These are phyloP conservation scores for Polyergus mexicanus DNA, from an alignment of 1,140 invertebrate species.

Conservation along the genomic window DNA sequence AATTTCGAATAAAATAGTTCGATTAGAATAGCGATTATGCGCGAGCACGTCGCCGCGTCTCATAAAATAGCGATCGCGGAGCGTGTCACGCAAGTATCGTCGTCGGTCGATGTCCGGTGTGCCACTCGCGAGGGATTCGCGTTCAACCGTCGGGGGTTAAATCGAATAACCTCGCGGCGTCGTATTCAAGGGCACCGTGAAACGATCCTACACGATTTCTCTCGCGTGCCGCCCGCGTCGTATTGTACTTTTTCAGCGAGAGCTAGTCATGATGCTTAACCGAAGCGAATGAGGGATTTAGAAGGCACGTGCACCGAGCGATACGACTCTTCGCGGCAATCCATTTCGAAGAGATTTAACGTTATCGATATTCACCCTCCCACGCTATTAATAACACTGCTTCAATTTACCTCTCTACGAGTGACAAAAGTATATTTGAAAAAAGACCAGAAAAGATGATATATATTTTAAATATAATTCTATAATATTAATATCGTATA, in stretches of 20 bases:
- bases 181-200: constrained; percentile 65
- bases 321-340: constrained; percentile 21
- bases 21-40: neutral
- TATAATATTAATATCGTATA: neutral
- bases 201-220: constrained; percentile 63
- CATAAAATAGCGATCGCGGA: constrained; percentile 15
- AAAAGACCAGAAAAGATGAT: neutral
- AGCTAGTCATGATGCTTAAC: constrained; percentile 55
- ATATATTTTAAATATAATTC: neutral
- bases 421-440: neutral
- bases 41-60: neutral
- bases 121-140: constrained; percentile 54
- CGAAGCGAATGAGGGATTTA: constrained; percentile 60
- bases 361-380: constrained; percentile 42
- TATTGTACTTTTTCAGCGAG: constrained; percentile 54
- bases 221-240: constrained; percentile 36
- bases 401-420: constrained; percentile 25
- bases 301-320: constrained; percentile 39
- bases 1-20: neutral
- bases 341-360: constrained; percentile 46
- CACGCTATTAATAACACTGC: constrained; percentile 17
- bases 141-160: constrained; percentile 65
- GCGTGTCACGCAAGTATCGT: constrained; percentile 46
- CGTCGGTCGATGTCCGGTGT: constrained; percentile 41
- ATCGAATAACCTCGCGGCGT: constrained; percentile 66